Conservation (phyloP, 2,888 invertebrate species). For the Embidobia sp. region DNA sequence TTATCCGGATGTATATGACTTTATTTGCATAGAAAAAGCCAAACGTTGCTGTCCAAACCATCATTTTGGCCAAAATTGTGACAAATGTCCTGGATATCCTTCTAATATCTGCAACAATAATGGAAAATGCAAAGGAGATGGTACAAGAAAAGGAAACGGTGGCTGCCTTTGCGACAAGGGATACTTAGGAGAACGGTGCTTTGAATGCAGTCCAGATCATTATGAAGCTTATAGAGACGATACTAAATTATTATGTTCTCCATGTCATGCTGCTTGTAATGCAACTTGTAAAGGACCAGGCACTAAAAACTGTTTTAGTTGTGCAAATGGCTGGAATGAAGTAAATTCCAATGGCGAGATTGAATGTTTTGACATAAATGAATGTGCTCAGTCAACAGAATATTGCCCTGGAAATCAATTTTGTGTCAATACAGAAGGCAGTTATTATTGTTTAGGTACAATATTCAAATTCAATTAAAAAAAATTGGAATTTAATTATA, state of each 20-base stretch:
- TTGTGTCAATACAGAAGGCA: conserved; percentile 94
- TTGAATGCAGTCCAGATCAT: conserved; percentile 88
- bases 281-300: conserved; percentile 89
- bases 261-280: conserved; percentile 91
- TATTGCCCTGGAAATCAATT: conserved; percentile 87
- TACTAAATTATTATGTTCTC: conserved; percentile 88
- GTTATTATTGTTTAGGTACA: conserved; percentile 87
- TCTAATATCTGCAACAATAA: conserved; percentile 90
- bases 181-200: conserved; percentile 90
- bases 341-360: conserved; percentile 84
- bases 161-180: conserved; percentile 93
- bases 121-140: conserved; percentile 93
- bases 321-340: conserved; percentile 88
- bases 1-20: conserved; percentile 86
- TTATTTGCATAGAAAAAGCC: conserved; percentile 90
- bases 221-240: conserved; percentile 89
- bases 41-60: conserved; percentile 92
- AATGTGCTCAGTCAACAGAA: conserved; percentile 86
- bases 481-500: too few species aligned
- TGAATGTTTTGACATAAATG: conserved; percentile 90
- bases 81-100: conserved; percentile 89
- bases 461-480: neutral
- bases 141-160: conserved; percentile 96
- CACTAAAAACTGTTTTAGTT: conserved; percentile 86
- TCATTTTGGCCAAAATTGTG: conserved; percentile 92